Evolutionary conservation across 2,113 vertebrate species (phyloP), one percentile per base, ranked within the genome.

Genomic region (Gulo gulo): DNA sequence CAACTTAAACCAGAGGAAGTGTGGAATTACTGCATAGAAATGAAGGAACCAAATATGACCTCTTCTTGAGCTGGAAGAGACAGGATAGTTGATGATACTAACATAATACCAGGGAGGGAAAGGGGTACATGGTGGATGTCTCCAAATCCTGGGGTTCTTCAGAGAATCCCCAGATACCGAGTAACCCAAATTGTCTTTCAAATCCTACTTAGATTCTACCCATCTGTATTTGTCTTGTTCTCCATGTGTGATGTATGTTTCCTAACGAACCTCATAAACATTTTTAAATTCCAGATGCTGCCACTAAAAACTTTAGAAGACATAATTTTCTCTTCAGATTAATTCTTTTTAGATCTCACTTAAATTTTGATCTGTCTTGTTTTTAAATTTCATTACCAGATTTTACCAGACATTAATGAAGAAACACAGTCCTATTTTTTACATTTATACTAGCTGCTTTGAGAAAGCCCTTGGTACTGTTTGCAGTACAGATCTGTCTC

Each of bases 231-330:
- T 85, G 50, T 91, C 82, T 90, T 50, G 9, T 31, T 50, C 1
- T 73, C 59, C 31, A 12, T 63, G 50, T 47, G 8, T 83, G 55
- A 26, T 57, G 0, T 82, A 9, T 12, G 31, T 96, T 97, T 92
- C 10, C 26, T 86, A 45, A 92, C 45, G 79, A 95, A 55, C 59
- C 26, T 94, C 36, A 24, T 71, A 52, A 95, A 67, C 10, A 78
- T 85, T 61, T 91, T 88, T 39, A 85, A 69, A 42, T 95, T 95
- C 47, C 7, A 94, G 84, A 71, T 81, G 9, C n/a, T 85, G 16
- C 21, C 24, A 55, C 47, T 61, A 21, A 87, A 94, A 67, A 21
- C 91, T 87, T 88, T 57, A 6, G 67, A 71, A 34, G 92, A 74
- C 63, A 89, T 93, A 57, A 91, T 96, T 78, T 88, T 59, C 20